Base-by-base conservation (phyloP, 2,888 invertebrate genomes). In the Galerucella calmariensis region DNA sequence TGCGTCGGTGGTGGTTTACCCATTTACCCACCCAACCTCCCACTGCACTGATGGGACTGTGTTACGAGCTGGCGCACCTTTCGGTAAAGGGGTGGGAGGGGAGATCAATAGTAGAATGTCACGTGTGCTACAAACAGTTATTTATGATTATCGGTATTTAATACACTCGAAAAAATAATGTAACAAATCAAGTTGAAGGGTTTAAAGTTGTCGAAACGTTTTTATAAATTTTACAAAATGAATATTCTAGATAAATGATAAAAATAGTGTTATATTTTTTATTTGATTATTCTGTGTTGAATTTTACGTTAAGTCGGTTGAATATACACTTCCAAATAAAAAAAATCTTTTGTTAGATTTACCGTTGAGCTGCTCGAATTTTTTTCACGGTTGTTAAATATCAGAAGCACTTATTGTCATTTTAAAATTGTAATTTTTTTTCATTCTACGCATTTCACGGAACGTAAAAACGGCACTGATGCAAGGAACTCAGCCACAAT, bases 1-100 rank as follows among this genome's bases (percentile, higher is more conserved):
- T 61, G 61, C 69, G 61, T 69, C 69, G 61, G 61, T 24, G 69
- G 61, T 69, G 61, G 69, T 69, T 48, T 69, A 58, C 69, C 69
- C 69, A 24, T 69, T 48, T 69, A 59, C 20, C 44, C 59, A 58
- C 58, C 58, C 44, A 46, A 8, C 69, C 59, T 61, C 69, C 61
- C 69, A 62, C 62, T 41, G 62, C 62, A 62, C 62, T 62, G 62
- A 62, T 62, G 62, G 62, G 62, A 62, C 35, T 62, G 41, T 62
- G 62, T 62, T 62, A 62, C 53, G 53, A 51, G 27, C 41, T 62
- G 71, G 71, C 65, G 65, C 65, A 62, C 71, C 62, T 69, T 65
- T n/a, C 6, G 53, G 46, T 14, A 35, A 41, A 27, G 46, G 67
- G 53, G 48, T 16, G 51, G 16, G 66, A 46, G 67, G 46, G 67